Base-by-base conservation (phyloP, 2,113 vertebrate species). In the Arvicanthis niloticus region DNA sequence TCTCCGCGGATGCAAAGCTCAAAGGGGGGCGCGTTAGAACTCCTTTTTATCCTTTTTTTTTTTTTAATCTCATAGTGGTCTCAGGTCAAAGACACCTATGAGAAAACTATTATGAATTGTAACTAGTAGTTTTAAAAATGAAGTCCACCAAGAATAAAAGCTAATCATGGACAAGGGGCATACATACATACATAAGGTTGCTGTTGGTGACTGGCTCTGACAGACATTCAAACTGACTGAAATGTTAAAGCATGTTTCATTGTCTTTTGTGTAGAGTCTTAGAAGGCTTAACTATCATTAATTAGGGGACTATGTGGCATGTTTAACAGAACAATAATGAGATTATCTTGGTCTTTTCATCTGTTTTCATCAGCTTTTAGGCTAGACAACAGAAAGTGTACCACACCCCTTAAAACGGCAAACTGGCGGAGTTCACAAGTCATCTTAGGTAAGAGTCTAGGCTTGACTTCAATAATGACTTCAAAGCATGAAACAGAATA, bases 101-200 rank as follows among this genome's bases (percentile, higher is more conserved):
- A 48, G 60, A 60, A 68, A 84, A 85, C 24, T 62, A 62, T 65
- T 62, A 76, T 16, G 40, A 76, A 76, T 77, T 9, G 17, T 82
- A 48, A 65, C n/a, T 24, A 42, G 31, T 42, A 37, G 29, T 95
- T 92, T 88, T 70, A 24, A 70, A 93, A 90, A 73, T 56, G 80
- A 80, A 90, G 73, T 29, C 22, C 19, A 72, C 9, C 13, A 78
- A 48, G 29, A 78, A 75, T 10, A 56, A 37, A 91, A 68, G 31
- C 8, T 68, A 40, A 26, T 31, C 42, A 40, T 22, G 42, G 5
- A 77, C 42, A 73, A 84, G 62, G 67, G 8, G 24, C 16, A 6
- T 8, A 40, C 19, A 45, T 8, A 40, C 19, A 45, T 45, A 45
- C 5, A 40, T 45, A 5, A 89, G 21, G 7, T 4, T 31, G 21